phyloP scores from a whole-genome alignment of 2,888 invertebrate genomes.

The Helicoverpa assulta region DNA sequence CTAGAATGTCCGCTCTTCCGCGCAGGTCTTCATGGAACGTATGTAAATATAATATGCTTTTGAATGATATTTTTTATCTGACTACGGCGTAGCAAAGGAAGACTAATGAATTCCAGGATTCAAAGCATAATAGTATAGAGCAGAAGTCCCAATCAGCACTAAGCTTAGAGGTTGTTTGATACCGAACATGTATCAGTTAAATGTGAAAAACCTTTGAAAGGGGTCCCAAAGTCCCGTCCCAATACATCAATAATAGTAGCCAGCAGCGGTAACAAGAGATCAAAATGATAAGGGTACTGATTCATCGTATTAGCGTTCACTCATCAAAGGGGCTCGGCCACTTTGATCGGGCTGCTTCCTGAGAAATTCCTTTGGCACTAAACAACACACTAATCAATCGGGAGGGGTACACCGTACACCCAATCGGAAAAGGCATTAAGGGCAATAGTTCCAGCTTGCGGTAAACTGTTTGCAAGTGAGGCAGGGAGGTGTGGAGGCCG shows the following conservation, averaged over 20 bases:
- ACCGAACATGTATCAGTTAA: constrained; percentile 35
- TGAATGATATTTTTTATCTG: neutral
- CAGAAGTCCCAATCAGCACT: neutral
- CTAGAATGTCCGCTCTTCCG: neutral
- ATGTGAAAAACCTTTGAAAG: constrained; percentile 30
- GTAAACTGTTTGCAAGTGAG: constrained; percentile 86
- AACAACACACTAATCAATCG: constrained; percentile 87
- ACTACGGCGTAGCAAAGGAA: neutral
- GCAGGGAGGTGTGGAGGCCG: constrained; percentile 57
- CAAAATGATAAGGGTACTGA: constrained; percentile 77
- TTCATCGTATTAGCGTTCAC: constrained; percentile 75
- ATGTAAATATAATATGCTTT: neutral
- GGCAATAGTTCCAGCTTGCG: constrained; percentile 88
- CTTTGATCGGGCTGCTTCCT: constrained; percentile 85
- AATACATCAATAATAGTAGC: constrained; percentile 62
- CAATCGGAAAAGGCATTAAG: constrained; percentile 88
- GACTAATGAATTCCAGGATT: neutral
- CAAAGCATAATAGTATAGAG: neutral
- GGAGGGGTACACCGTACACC: constrained; percentile 74
- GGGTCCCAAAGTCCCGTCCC: constrained; percentile 31
- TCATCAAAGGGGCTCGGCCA: constrained; percentile 74
- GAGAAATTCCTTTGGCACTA: constrained; percentile 80
- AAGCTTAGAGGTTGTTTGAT: neutral
- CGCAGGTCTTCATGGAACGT: neutral
- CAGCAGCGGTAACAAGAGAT: constrained; percentile 71